phyloP scores from a whole-genome alignment of 2,113 vertebrate species.

The Aegithalos caudatus region DNA sequence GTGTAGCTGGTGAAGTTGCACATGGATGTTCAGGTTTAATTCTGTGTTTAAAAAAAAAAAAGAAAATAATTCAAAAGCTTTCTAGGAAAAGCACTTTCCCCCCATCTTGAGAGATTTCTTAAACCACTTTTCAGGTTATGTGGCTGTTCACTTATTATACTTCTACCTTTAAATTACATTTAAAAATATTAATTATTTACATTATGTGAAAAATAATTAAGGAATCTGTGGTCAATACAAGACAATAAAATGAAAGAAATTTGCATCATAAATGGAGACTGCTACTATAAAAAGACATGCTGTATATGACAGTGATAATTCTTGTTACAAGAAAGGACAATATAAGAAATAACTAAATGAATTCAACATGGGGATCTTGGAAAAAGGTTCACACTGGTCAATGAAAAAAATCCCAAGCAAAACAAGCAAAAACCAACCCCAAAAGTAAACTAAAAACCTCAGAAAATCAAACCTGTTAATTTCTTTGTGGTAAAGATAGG shows the following conservation, averaged over 20 bases:
- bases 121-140: not conserved
- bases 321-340: not conserved
- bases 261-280: not conserved
- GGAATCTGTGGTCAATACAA: not conserved
- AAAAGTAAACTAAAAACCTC: not conserved
- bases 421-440: not conserved
- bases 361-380: not conserved
- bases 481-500: not conserved
- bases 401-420: accelerated
- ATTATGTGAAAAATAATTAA: not conserved
- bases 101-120: not conserved
- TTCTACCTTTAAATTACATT: not conserved
- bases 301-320: not conserved
- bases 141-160: not conserved
- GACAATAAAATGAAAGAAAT: not conserved
- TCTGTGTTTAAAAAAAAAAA: not conserved
- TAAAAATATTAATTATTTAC: not conserved
- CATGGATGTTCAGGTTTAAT: not conserved
- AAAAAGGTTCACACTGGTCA: not conserved
- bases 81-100: not conserved
- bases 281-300: not conserved
- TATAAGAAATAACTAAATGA: not conserved
- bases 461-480: not conserved
- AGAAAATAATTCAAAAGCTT: not conserved
- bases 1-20: not conserved